A percentile compares a stretch with the other conserved stretches of the same genome.
phyloP scores from a whole-genome alignment of 2,888 invertebrate genomes.

The Norana najaformis region DNA sequence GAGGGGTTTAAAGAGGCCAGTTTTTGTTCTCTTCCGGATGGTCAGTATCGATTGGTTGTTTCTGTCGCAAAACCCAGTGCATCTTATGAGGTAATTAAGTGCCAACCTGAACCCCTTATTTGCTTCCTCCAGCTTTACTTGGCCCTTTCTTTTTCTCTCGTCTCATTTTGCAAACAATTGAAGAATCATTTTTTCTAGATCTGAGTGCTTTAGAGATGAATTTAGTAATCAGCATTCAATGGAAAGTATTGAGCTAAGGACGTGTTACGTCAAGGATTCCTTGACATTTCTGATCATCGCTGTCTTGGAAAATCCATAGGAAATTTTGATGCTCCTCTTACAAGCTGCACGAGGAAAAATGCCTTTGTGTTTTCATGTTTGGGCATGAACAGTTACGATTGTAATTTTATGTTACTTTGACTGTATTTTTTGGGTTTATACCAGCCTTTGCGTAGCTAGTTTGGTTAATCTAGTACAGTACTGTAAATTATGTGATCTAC shows the following conservation, averaged over 20 bases:
- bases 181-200: not conserved
- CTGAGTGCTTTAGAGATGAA: not conserved
- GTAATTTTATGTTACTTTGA: not conserved
- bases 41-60: not conserved
- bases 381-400: not conserved
- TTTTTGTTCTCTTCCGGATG: not conserved
- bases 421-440: constrained; percentile 9
- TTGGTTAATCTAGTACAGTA: not conserved
- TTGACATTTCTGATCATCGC: not conserved
- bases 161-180: not conserved
- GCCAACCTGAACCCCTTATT: not conserved
- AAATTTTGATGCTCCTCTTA: not conserved
- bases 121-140: not conserved
- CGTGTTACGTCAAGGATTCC: not conserved
- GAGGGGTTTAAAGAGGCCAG: not conserved
- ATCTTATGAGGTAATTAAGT: not conserved
- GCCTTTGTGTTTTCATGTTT: not conserved
- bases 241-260: not conserved
- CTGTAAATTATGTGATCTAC: not conserved
- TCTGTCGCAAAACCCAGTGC: not conserved
- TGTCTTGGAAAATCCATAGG: not conserved
- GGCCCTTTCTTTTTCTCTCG: not conserved
- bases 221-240: not conserved
- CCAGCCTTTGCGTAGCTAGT: not conserved
- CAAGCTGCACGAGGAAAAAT: not conserved